Conservation (phyloP, 1,140 invertebrate genomes). For the Micrasema minimum region DNA sequence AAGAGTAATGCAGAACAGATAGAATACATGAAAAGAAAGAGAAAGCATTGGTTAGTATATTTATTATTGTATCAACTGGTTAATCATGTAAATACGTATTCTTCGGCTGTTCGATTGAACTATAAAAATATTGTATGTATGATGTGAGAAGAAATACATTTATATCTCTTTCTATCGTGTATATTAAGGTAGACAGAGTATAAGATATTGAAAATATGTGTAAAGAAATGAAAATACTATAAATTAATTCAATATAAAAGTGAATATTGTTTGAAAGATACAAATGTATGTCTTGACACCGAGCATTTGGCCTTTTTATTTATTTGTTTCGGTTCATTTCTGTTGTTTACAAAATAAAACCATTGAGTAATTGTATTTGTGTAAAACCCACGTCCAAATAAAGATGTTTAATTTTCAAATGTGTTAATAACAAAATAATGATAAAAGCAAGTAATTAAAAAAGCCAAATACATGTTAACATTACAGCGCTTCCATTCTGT, state of each 20-base stretch:
- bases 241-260: conserved; percentile 9
- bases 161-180: conserved; percentile 26
- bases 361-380: too few species aligned
- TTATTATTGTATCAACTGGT: conserved; percentile 28
- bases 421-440: conserved; percentile 1
- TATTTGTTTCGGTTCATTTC: conserved; percentile 16
- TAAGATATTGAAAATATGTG: too few species aligned
- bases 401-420: too few species aligned
- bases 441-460: conserved; percentile 34
- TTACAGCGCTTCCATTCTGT: too few species aligned
- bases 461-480: conserved; percentile 25
- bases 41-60: conserved; percentile 67
- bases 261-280: conserved; percentile 28
- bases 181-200: too few species aligned
- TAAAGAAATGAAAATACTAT: too few species aligned
- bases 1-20: conserved; percentile 52
- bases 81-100: conserved; percentile 25
- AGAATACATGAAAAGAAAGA: conserved; percentile 70
- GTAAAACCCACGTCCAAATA: too few species aligned
- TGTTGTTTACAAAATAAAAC: not conserved
- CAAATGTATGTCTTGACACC: conserved; percentile 25
- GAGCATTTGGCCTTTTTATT: conserved; percentile 29
- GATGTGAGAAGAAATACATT: conserved; percentile 22
- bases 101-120: conserved; percentile 7
- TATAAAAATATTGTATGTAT: conserved; percentile 15